Evolutionary conservation across 1,140 invertebrate genomes (phyloP).

Genomic region (Parapsyche elsis): DNA sequence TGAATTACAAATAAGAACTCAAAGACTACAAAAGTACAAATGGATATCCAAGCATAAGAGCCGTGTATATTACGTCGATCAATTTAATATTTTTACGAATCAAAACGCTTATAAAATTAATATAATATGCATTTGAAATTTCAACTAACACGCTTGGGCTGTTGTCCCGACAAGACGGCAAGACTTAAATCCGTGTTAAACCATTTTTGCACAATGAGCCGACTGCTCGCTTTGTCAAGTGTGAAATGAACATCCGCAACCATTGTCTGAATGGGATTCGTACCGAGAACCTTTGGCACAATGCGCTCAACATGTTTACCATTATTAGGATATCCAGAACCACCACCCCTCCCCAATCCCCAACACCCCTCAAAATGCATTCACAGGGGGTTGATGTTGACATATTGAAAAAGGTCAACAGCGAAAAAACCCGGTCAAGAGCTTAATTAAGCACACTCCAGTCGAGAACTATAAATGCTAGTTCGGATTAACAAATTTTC

Average conservation of each 20-base stretch:
- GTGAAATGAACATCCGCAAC: constrained; percentile 46
- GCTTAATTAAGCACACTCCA: too few relatives aligned
- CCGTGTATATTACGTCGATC: too few relatives aligned
- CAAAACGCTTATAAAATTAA: background rate
- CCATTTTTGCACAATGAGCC: constrained; percentile 40
- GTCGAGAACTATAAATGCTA: too few relatives aligned
- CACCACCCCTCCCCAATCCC: background rate
- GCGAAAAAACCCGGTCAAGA: too few relatives aligned
- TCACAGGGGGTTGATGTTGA: too few relatives aligned
- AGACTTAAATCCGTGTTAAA: constrained; percentile 40
- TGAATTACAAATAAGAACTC: too few relatives aligned
- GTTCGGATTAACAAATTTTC: too few relatives aligned
- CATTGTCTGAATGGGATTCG: constrained; percentile 32
- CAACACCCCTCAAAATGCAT: too few relatives aligned
- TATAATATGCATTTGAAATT: background rate
- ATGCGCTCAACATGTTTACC: constrained; percentile 26
- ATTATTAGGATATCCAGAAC: constrained; percentile 23
- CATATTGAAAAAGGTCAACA: too few relatives aligned
- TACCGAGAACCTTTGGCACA: background rate
- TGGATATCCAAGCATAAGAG: too few relatives aligned
- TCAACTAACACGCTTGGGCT: background rate
- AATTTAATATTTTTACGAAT: constrained; percentile 2
- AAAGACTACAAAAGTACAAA: too few relatives aligned
- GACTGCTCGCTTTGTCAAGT: constrained; percentile 45
- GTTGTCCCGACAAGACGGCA: background rate